Conservation (phyloP, 2,888 invertebrate species). For the Zaprionus obscuricornis region DNA sequence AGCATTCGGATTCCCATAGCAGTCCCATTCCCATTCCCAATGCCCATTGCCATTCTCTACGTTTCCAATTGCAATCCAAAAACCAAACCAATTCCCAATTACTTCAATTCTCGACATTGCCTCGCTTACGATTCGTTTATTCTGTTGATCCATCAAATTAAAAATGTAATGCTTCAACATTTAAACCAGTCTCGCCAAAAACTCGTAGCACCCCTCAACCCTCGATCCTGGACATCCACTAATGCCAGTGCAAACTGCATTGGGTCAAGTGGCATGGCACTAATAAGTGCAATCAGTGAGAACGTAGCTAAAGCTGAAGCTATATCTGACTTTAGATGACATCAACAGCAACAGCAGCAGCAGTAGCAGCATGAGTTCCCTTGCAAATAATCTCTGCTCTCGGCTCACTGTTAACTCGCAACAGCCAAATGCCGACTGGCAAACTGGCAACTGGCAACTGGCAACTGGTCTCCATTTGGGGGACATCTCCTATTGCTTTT, state of each 20-base stretch:
- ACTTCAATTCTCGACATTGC: constrained; percentile 58
- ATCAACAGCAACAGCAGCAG: constrained; percentile 13
- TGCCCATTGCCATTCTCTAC: too few relatives aligned
- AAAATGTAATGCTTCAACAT: constrained; percentile 80
- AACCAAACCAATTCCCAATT: constrained; percentile 60
- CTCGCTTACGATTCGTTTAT: constrained; percentile 81
- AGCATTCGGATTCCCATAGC: not conserved
- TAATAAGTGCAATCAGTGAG: constrained; percentile 75
- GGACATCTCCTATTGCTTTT: too few relatives aligned
- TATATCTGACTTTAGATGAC: constrained; percentile 5
- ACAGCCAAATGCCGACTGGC: not conserved
- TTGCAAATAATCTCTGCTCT: constrained; percentile 16
- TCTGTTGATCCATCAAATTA: constrained; percentile 82
- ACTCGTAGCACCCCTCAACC: not conserved
- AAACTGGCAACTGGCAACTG: not conserved
- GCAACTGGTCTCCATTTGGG: not conserved
- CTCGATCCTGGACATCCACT: constrained; percentile 3
- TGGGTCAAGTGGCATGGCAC: constrained; percentile 49
- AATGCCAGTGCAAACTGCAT: constrained; percentile 28
- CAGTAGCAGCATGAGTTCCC: constrained; percentile 12
- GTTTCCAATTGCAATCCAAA: too few relatives aligned
- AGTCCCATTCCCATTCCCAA: not conserved
- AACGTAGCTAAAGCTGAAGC: constrained; percentile 10
- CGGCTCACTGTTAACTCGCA: not conserved
- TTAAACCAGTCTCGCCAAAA: constrained; percentile 57